These are phyloP conservation scores for Drosophila kurseongensis DNA, from an alignment of 1,140 invertebrate species.

Conservation along the genomic window DNA sequence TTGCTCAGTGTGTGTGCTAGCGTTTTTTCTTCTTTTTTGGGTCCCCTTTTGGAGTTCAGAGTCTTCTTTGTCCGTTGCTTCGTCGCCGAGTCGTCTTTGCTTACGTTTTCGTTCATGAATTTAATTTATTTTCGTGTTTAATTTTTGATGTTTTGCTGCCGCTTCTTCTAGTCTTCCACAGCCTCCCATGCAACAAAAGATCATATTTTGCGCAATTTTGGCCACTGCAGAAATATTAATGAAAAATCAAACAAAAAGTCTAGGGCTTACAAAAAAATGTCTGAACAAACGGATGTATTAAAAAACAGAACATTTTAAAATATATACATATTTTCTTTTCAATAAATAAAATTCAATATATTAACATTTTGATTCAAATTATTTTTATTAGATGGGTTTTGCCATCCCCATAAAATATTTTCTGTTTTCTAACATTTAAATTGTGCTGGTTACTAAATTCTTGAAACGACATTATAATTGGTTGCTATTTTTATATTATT, in stretches of 20 bases:
- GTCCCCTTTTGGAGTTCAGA: conserved; percentile 39
- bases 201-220: conserved; percentile 53
- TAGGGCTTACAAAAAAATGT: background rate
- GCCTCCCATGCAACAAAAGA: conserved; percentile 37
- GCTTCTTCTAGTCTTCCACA: conserved; percentile 34
- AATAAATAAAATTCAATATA: too few species aligned
- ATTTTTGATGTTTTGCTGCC: conserved; percentile 48
- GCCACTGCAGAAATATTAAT: conserved; percentile 14
- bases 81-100: conserved; percentile 61
- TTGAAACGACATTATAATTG: background rate
- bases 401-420: too few species aligned
- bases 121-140: conserved; percentile 74
- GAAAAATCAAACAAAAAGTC: background rate
- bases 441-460: background rate
- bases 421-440: too few species aligned
- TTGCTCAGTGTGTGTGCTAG: conserved; percentile 41
- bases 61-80: conserved; percentile 58
- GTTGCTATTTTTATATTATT: conserved; percentile 4
- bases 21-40: conserved; percentile 29
- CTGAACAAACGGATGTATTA: background rate
- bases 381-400: too few species aligned
- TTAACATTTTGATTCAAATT: too few species aligned
- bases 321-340: too few species aligned
- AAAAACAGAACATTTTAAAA: too few species aligned
- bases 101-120: conserved; percentile 74